These are phyloP conservation scores for Sphinx pinastri DNA, from an alignment of 2,888 invertebrate species.

Conservation along the genomic window DNA sequence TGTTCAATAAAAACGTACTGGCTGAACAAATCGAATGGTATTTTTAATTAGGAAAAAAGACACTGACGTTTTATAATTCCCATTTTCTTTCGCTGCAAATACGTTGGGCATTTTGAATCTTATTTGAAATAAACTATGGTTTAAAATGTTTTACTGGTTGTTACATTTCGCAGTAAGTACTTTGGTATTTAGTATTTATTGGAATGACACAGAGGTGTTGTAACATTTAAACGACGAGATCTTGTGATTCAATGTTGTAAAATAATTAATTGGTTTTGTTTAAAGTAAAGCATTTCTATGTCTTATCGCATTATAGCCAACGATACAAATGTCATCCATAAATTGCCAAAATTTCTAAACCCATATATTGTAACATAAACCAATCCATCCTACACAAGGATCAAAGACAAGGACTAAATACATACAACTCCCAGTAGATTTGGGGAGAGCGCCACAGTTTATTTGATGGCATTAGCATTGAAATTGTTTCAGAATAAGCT, in stretches of 20 bases:
- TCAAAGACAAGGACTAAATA: no score
- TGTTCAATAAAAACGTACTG: conserved; percentile 48
- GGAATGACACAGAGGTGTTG: conserved; percentile 8
- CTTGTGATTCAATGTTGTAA: not conserved
- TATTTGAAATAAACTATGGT: not conserved
- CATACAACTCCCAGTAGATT: no score
- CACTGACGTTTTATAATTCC: conserved; percentile 22
- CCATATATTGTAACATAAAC: no score
- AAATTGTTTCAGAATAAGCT: conserved; percentile 2
- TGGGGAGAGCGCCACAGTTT: not conserved
- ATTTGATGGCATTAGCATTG: not conserved
- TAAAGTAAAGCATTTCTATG: not conserved
- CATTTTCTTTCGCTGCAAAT: conserved; percentile 9
- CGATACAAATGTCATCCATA: no score
- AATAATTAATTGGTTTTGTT: not conserved
- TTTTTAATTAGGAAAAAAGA: conserved; percentile 47
- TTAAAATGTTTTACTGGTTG: not conserved
- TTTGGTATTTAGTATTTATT: not conserved
- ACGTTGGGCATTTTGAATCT: not conserved
- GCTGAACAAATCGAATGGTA: conserved; percentile 58
- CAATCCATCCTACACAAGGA: no score
- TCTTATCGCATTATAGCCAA: no score
- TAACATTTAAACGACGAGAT: not conserved
- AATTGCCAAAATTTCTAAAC: no score
- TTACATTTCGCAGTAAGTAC: not conserved